phyloP scores from a whole-genome alignment of 1,140 invertebrate species.

The Meteorus sp. region DNA sequence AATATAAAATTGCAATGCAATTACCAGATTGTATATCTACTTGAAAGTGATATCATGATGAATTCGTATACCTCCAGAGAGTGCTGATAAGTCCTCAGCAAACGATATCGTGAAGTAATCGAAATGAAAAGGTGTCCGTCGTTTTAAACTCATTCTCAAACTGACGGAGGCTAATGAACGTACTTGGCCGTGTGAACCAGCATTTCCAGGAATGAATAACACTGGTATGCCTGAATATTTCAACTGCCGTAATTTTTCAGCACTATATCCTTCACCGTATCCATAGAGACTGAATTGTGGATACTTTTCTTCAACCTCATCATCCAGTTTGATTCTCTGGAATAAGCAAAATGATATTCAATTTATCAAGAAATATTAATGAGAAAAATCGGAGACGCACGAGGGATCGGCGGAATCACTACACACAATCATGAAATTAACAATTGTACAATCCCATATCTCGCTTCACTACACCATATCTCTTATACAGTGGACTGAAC shows the following conservation, averaged over 20 bases:
- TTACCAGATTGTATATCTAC: no score
- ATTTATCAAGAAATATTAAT: constrained; percentile 19
- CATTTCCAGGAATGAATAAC: constrained; percentile 90
- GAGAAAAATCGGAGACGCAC: no score
- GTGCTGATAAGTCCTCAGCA: constrained; percentile 51
- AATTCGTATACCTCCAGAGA: constrained; percentile 54
- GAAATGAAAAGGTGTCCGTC: constrained; percentile 70
- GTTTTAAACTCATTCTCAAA: constrained; percentile 72
- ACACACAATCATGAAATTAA: no score
- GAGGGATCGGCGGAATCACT: no score
- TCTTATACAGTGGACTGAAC: no score
- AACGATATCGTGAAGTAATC: constrained; percentile 77
- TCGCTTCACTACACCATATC: no score
- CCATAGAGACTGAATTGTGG: constrained; percentile 81
- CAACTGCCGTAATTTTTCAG: constrained; percentile 69
- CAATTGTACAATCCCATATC: no score
- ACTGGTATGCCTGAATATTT: constrained; percentile 85
- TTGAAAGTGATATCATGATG: constrained; percentile 64
- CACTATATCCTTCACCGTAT: constrained; percentile 85
- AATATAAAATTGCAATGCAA: no score
- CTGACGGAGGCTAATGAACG: constrained; percentile 88
- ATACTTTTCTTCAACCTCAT: constrained; percentile 63
- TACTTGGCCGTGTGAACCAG: constrained; percentile 88
- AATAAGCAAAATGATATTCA: constrained; percentile 33
- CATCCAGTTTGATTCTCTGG: constrained; percentile 69